Conservation (phyloP, 2,797 vertebrate genomes). For the Sebastes vulpes region DNA sequence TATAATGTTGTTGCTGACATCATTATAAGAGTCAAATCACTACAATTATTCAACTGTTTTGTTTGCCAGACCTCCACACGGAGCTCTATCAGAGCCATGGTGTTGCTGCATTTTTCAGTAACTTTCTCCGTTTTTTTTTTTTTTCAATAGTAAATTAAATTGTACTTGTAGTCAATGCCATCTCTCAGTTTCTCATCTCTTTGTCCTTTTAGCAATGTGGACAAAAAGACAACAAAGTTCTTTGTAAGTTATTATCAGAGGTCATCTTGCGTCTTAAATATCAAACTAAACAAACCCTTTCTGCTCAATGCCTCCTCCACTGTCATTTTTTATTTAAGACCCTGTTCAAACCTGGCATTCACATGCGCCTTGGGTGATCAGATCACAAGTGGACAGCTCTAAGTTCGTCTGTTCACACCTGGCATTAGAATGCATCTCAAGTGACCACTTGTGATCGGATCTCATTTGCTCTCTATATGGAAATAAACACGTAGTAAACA, state of each 20-base stretch:
- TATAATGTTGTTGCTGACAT: neutral
- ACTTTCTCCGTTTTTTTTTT: slow-evolving; percentile 37
- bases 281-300: slow-evolving; percentile 20
- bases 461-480: no score
- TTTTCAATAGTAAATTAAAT: slow-evolving; percentile 35
- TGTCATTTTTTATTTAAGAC: slow-evolving; percentile 41
- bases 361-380: no score
- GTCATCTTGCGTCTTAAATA: slow-evolving; percentile 16
- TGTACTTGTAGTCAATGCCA: slow-evolving; percentile 12
- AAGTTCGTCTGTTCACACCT: no score
- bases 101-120: neutral
- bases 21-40: slow-evolving; percentile 24
- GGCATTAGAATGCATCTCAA: no score
- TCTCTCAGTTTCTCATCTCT: slow-evolving; percentile 16
- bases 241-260: slow-evolving; percentile 3
- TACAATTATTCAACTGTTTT: slow-evolving; percentile 11
- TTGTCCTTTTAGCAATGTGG: neutral
- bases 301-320: slow-evolving; percentile 5
- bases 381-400: no score
- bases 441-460: no score
- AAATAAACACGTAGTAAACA: no score
- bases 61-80: neutral
- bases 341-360: no score
- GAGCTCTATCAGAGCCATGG: neutral
- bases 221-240: neutral